Conservation (phyloP, 2,797 vertebrate genomes). For the Muscicapa striata region DNA sequence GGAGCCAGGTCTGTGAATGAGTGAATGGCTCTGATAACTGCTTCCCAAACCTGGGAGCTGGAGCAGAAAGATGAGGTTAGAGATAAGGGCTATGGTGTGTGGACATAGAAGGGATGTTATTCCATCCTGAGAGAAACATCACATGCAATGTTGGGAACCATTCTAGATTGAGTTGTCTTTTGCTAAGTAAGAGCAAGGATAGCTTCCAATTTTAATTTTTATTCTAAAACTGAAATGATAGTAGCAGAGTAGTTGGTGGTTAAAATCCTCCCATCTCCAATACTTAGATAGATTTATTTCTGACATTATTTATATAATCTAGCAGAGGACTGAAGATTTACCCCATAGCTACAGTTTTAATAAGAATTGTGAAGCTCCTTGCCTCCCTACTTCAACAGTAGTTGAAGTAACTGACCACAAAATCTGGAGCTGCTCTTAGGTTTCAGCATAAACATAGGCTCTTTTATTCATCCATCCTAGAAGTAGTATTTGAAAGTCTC, state of each 20-base stretch:
- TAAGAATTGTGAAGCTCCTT: not conserved
- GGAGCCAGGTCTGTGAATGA: not conserved
- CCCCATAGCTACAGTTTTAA: not conserved
- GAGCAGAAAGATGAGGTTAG: not conserved
- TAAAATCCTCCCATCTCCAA: not conserved
- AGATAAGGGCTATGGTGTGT: not conserved
- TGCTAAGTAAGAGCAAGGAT: not conserved
- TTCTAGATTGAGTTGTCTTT: not conserved
- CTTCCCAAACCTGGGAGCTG: not conserved
- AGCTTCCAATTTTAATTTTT: not conserved
- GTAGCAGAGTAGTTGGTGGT: not conserved
- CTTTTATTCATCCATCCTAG: not conserved
- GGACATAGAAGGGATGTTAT: not conserved
- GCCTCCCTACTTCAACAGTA: not conserved
- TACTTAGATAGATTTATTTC: not conserved
- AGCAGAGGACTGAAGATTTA: not conserved
- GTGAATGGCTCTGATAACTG: not conserved
- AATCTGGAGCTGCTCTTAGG: not conserved
- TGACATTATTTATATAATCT: not conserved
- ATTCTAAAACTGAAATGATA: not conserved
- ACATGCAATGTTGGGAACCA: not conserved
- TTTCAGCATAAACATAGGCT: not conserved
- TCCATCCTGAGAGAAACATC: not conserved
- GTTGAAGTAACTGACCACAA: not conserved
- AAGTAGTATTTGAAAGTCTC: not conserved